Evolutionary conservation across 2,797 vertebrate species (phyloP).

Genomic region (Eremophila alpestris): DNA sequence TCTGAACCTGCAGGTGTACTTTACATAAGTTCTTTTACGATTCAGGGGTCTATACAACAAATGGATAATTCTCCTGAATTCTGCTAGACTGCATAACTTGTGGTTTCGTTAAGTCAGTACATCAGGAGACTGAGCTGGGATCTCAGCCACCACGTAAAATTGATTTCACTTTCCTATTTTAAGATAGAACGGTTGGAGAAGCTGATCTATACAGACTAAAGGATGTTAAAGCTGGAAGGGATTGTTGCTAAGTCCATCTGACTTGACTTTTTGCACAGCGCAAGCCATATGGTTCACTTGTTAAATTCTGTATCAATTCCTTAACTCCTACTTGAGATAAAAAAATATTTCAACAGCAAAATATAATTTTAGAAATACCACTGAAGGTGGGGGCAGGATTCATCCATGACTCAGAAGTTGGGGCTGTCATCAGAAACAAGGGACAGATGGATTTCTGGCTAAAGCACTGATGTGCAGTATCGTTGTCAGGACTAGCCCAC

Average conservation of each 20-base stretch:
- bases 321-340: not conserved
- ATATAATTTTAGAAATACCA: not conserved
- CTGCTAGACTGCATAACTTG: not conserved
- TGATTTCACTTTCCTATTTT: not conserved
- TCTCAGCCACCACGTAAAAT: not conserved
- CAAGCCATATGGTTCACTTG: not conserved
- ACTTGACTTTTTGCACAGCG: not conserved
- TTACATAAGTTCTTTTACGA: not conserved
- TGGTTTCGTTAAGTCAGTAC: not conserved
- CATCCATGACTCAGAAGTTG: not conserved
- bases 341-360: not conserved
- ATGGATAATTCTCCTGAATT: not conserved
- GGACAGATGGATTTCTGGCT: not conserved
- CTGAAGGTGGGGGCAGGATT: not conserved
- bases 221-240: not conserved
- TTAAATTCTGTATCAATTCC: not conserved
- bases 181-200: not conserved
- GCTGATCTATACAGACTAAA: not conserved
- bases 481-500: not conserved
- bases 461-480: not conserved
- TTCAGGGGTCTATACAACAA: not conserved
- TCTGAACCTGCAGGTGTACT: not conserved
- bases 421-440: not conserved
- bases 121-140: not conserved
- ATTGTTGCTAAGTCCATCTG: not conserved